phyloP scores from a whole-genome alignment of 2,888 invertebrate genomes.

The Leucoma salicis region DNA sequence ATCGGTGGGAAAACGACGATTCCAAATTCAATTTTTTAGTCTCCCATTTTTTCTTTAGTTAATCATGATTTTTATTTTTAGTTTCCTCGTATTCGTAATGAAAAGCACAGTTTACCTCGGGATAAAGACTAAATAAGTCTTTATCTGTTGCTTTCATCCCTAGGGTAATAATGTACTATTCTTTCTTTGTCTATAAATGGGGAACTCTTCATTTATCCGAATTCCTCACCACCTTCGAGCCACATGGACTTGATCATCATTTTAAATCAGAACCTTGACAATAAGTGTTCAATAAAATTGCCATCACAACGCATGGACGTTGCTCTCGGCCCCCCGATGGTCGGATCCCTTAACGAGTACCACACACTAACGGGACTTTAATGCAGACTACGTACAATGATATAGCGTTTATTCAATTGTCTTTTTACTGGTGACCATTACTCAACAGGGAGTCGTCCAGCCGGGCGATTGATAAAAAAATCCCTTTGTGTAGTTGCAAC shows the following conservation, averaged over 20 bases:
- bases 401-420: conserved; percentile 18
- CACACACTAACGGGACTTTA: conserved; percentile 21
- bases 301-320: not conserved
- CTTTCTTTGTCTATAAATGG: no score
- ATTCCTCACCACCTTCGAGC: no score
- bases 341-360: conserved; percentile 11
- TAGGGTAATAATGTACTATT: no score
- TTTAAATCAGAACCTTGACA: not conserved
- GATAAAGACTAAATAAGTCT: no score
- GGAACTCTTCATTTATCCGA: not conserved
- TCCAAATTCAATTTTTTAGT: no score
- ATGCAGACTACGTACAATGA: conserved; percentile 15
- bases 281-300: not conserved
- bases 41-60: no score
- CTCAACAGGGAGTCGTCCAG: conserved; percentile 22
- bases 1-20: no score
- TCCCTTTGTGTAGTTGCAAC: not conserved
- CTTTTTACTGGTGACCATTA: conserved; percentile 9
- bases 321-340: conserved; percentile 12
- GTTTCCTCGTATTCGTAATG: no score
- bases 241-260: not conserved
- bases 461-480: conserved; percentile 7
- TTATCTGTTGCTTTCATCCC: no score
- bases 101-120: no score
- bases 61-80: no score